Conservation (phyloP, 2,113 vertebrate species). For the Percina caprodes region DNA sequence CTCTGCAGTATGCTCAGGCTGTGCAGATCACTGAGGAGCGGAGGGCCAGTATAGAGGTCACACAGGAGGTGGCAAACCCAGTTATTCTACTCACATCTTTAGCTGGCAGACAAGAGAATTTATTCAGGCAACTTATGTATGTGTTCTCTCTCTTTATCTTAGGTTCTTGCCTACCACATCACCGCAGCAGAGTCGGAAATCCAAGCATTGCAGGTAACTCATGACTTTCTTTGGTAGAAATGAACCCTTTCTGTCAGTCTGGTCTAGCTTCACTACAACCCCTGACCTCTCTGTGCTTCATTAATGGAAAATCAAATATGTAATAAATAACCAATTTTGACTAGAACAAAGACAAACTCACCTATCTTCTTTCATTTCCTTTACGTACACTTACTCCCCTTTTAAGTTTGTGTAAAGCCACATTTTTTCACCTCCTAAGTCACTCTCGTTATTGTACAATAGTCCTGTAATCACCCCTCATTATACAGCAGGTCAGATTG, state of each 20-base stretch:
- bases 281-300: neutral
- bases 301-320: neutral
- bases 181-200: slow-evolving; percentile 91
- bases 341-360: neutral
- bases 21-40: slow-evolving; percentile 90
- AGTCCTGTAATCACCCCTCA: neutral
- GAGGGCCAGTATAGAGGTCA: slow-evolving; percentile 93
- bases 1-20: slow-evolving; percentile 91
- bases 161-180: slow-evolving; percentile 95
- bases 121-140: neutral
- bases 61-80: slow-evolving; percentile 87
- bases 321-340: neutral
- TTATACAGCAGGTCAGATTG: slow-evolving; percentile 14
- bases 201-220: slow-evolving; percentile 87
- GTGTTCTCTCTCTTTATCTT: neutral
- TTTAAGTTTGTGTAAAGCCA: neutral
- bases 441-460: neutral
- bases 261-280: neutral
- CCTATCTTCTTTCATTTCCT: neutral
- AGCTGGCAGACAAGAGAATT: neutral
- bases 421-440: neutral
- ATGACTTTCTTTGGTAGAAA: neutral
- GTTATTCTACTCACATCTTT: neutral
- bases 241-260: neutral
- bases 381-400: neutral